Evolutionary conservation across 2,113 vertebrate species (phyloP).

Genomic region (Rhinoderma darwinii): DNA sequence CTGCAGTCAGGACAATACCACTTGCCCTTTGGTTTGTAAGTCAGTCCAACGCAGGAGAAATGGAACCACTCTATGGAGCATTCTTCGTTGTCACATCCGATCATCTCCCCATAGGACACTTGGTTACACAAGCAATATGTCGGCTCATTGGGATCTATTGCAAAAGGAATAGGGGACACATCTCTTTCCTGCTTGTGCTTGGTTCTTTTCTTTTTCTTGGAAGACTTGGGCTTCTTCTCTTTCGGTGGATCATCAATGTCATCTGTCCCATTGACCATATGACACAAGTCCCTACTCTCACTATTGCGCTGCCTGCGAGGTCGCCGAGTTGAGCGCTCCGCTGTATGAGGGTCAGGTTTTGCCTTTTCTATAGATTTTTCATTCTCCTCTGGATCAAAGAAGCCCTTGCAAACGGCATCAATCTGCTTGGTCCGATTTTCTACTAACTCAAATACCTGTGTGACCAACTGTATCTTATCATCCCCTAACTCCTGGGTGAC

Average conservation of each 20-base stretch:
- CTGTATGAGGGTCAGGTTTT: constrained; percentile 73
- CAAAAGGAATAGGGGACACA: constrained; percentile 88
- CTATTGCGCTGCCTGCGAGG: constrained; percentile 91
- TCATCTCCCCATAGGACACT: constrained; percentile 94
- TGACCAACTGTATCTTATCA: constrained; percentile 96
- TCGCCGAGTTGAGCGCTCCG: constrained; percentile 87
- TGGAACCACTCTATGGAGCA: constrained; percentile 97
- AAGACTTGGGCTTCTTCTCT: constrained; percentile 93
- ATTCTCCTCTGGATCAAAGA: constrained; percentile 82
- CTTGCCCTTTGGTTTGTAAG: constrained; percentile 95
- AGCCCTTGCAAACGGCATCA: constrained; percentile 89
- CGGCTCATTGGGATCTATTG: constrained; percentile 93
- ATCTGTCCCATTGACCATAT: constrained; percentile 87
- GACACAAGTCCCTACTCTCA: constrained; percentile 91
- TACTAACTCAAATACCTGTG: constrained; percentile 94
- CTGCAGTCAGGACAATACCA: constrained; percentile 96
- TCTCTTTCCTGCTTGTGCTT: constrained; percentile 91
- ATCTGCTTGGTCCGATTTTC: constrained; percentile 96
- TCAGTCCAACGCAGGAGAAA: constrained; percentile 91
- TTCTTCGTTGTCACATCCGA: constrained; percentile 93
- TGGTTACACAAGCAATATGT: constrained; percentile 96
- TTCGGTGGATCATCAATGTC: constrained; percentile 88
- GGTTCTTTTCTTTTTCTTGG: constrained; percentile 94
- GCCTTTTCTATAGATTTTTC: constrained; percentile 79
- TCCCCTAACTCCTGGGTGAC: constrained; percentile 95